Conservation (phyloP, 2,113 vertebrate genomes). For the Carassius carassius region DNA sequence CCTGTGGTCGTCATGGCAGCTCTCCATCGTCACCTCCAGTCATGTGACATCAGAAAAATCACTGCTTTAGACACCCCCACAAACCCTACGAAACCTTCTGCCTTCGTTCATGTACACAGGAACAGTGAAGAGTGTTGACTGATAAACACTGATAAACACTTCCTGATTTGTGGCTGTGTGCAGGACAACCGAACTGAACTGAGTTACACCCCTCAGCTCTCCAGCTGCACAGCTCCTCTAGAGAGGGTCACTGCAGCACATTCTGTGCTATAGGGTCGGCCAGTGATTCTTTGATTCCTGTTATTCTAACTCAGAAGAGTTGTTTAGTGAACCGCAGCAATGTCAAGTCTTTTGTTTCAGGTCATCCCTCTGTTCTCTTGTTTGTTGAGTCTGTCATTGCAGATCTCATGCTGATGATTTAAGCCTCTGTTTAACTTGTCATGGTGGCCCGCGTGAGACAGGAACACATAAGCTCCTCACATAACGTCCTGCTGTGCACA, state of each 20-base stretch:
- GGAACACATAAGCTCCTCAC: neutral
- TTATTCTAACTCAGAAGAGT: slow-evolving; percentile 26
- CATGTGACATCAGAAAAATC: neutral
- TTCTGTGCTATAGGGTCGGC: slow-evolving; percentile 25
- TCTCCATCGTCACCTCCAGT: slow-evolving; percentile 16
- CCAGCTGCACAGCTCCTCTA: neutral
- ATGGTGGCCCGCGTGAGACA: slow-evolving; percentile 48
- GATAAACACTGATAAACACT: neutral
- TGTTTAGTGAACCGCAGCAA: slow-evolving; percentile 9
- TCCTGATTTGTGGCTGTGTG: neutral
- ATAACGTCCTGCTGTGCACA: neutral
- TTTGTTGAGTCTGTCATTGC: slow-evolving; percentile 37
- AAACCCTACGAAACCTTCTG: neutral
- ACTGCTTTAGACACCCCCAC: neutral
- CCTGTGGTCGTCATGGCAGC: slow-evolving; percentile 71
- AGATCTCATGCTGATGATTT: slow-evolving; percentile 40
- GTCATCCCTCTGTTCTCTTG: slow-evolving; percentile 30
- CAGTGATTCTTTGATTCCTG: slow-evolving; percentile 42
- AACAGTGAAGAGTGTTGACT: slow-evolving; percentile 29
- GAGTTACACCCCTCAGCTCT: neutral
- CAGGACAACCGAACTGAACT: neutral
- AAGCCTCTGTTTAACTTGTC: slow-evolving; percentile 32
- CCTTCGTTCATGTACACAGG: neutral
- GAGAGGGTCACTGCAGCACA: neutral
- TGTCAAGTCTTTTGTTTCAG: neutral